Conservation (phyloP, 2,888 invertebrate genomes). For the Petrophora chlorosata region DNA sequence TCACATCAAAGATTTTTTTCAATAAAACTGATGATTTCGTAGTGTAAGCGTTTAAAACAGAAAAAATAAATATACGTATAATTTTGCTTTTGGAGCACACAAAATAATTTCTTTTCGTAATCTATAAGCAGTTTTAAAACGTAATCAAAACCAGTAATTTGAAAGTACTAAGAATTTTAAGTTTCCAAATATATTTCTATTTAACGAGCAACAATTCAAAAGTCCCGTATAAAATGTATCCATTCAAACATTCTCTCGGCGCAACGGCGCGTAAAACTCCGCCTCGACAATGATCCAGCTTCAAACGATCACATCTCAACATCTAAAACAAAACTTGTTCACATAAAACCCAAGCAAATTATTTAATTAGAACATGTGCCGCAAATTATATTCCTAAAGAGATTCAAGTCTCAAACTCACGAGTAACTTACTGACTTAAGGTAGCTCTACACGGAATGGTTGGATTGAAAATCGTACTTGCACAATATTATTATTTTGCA, state of each 20-base stretch:
- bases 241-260: not conserved
- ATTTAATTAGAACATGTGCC: conserved; percentile 36
- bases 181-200: no score
- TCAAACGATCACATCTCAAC: conserved; percentile 11
- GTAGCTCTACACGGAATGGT: not conserved
- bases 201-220: conserved; percentile 9
- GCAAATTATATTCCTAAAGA: conserved; percentile 38
- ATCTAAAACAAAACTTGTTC: conserved; percentile 23
- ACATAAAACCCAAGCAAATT: conserved; percentile 26
- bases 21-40: no score
- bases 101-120: no score
- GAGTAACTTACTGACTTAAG: conserved; percentile 26
- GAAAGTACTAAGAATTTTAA: no score
- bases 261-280: conserved; percentile 13
- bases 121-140: no score
- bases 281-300: conserved; percentile 7
- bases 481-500: no score
- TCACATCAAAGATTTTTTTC: conserved; percentile 4
- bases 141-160: no score
- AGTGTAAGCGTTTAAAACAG: no score
- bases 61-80: no score
- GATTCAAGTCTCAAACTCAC: conserved; percentile 29
- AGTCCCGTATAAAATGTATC: conserved; percentile 9
- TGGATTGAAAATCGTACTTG: not conserved
- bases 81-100: no score